Evolutionary conservation across 2,113 vertebrate species (phyloP), one percentile per base, ranked within the genome.

Genomic region (Sturnira hondurensis): DNA sequence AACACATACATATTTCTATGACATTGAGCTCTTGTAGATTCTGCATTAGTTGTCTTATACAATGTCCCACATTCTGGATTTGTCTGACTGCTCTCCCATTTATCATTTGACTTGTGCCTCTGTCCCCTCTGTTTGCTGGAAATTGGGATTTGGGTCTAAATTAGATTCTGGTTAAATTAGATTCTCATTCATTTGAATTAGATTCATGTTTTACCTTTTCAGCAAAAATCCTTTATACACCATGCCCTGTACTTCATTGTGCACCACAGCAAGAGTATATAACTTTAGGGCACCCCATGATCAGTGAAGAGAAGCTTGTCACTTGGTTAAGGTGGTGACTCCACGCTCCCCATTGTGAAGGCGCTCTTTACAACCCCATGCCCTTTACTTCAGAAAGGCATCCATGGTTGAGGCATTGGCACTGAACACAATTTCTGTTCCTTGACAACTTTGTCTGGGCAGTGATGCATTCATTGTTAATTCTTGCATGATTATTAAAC

Each of bases 201-300:
- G 65, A 61, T 65, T 54, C 26, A 9, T 36, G 17, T 41, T 82
- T 73, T 45, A 80, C 20, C 7, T 95, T 61, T 38, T 67, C 1
- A 45, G 65, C 38, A 65, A 84, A 58, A 41, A 70, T 28, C 4
- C 3, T 47, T 50, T 33, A n/a, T 1, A 61, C 65, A 20, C 2
- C 4, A 17, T 6, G n/a, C 22, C 22, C 19, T 76, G 24, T 31
- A 16, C 15, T 8, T 77, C 36, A 38, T 0, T 4, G 0, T 1
- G 7, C 4, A n/a, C 14, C 9, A 4, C 0, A 2, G 15, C 5
- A 41, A 38, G 15, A n/a, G 28, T 8, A 9, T 3, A 1, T 28
- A 7, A 78, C 28, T 22, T 22, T 1, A 78, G 31, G 14, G 45
- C 9, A 11, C 13, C 47, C 36, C 8, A 6, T 4, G 0, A 0